Conservation (phyloP, 2,797 vertebrate species). For the Galaxias olidus region DNA sequence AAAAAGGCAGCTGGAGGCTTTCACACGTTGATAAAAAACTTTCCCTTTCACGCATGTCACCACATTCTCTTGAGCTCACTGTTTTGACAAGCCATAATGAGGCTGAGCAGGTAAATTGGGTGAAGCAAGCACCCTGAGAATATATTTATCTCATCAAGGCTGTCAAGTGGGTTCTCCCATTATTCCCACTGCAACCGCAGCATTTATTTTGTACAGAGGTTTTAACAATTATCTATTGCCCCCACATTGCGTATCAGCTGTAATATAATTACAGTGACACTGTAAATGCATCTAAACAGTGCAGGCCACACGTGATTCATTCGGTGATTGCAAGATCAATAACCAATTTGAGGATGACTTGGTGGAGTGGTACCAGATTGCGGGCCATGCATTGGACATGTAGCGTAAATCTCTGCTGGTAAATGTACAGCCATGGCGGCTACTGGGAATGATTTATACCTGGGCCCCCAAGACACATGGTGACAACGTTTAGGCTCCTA, state of each 20-base stretch:
- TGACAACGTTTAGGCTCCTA: conserved; percentile 38
- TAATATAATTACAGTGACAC: conserved; percentile 37
- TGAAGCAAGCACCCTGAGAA: conserved; percentile 20
- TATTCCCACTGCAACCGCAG: conserved; percentile 32
- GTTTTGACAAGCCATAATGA: conserved; percentile 62
- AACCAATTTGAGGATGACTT: conserved; percentile 78
- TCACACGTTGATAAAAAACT: conserved; percentile 10
- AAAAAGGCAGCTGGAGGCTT: too few species aligned
- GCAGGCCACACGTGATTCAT: conserved; percentile 58
- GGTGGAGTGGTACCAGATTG: conserved; percentile 63
- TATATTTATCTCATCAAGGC: conserved; percentile 52
- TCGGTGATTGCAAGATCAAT: conserved; percentile 76
- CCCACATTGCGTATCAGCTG: conserved; percentile 37
- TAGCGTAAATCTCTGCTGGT: conserved; percentile 63
- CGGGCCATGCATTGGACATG: conserved; percentile 50
- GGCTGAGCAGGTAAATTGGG: conserved; percentile 53
- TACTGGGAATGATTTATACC: conserved; percentile 68
- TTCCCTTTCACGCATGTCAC: conserved; percentile 41
- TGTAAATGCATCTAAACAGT: conserved; percentile 65
- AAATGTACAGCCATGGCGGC: conserved; percentile 43
- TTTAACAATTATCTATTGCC: conserved; percentile 57
- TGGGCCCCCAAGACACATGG: conserved; percentile 33
- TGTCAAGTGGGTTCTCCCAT: conserved; percentile 46
- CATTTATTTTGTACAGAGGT: conserved; percentile 41
- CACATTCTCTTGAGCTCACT: conserved; percentile 31